Base-by-base conservation (phyloP, 2,888 invertebrate species). In the Nudaria mundana region DNA sequence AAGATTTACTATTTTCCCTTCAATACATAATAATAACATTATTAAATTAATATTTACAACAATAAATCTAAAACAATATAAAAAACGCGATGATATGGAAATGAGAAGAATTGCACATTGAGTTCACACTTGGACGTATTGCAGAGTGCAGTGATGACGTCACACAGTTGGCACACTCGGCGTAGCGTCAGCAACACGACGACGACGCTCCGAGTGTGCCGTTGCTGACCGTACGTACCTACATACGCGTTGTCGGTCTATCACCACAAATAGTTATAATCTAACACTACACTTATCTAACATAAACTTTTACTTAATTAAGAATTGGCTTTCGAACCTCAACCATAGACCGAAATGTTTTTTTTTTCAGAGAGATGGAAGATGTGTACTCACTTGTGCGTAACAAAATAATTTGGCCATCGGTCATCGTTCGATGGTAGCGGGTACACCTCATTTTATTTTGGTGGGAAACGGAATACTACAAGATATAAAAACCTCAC, bases 11-110 rank as follows among this genome's bases (percentile, higher is more conserved):
- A 55, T 63, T 62, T 47, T n/a, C 3, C 42, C 50, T 56, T 63
- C 56, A 48, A 55, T 60, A 60, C 49, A 56, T 67, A 58, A 80
- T 78, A 81, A 83, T 78, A 81, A 83, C 71, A 71, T 81, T n/a
- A n/a, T n/a, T 81, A 81, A 87, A 86, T 85, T 77, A 86, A 20
- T 87, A 87, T 87, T 85, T 87, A 87, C 87, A 86, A 58, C 71
- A 57, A 62, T 72, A 84, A 85, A n/a, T n/a, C 75, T 84, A 85
- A n/a, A 86, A 80, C 60, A 80, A 82, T 76, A n/a, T n/a, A n/a
- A 85, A 84, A 81, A 81, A 76, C 76, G 72, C 76, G 76, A 78
- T 76, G 81, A 84, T 80, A 86, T 83, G 84, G 81, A 86, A 86
- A 86, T 81, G 75, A 85, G 74, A 81, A 80, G 72, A 85, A 87